These are phyloP conservation scores for Tortrix viridana DNA, from an alignment of 2,888 invertebrate species.

Conservation along the genomic window DNA sequence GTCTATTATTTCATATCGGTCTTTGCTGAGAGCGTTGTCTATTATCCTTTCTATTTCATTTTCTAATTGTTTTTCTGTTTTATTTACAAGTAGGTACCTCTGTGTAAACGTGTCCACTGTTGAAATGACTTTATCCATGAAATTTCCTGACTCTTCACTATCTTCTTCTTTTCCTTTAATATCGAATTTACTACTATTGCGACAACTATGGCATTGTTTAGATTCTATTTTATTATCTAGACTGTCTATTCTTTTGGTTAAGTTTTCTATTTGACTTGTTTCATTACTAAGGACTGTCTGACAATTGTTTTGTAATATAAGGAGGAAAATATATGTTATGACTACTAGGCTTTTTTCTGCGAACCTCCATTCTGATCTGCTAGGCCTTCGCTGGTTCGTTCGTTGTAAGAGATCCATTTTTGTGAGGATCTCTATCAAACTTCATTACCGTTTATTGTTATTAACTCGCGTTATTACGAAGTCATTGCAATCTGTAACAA, in stretches of 20 bases:
- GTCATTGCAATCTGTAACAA: constrained; percentile 70
- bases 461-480: constrained; percentile 39
- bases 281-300: constrained; percentile 54
- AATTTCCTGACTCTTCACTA: constrained; percentile 43
- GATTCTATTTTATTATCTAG: constrained; percentile 69
- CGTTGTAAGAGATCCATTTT: constrained; percentile 65
- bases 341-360: constrained; percentile 54
- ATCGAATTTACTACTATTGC: constrained; percentile 56
- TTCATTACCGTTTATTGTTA: constrained; percentile 65
- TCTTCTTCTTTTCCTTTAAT: constrained; percentile 45
- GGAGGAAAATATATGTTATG: constrained; percentile 61
- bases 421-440: constrained; percentile 53
- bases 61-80: constrained; percentile 71
- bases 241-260: constrained; percentile 65
- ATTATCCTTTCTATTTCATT: constrained; percentile 82
- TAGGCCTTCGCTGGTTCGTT: constrained; percentile 53
- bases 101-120: constrained; percentile 61
- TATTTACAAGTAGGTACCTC: constrained; percentile 64
- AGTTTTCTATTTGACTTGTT: constrained; percentile 58
- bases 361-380: constrained; percentile 65
- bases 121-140: constrained; percentile 62
- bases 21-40: constrained; percentile 82
- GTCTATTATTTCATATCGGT: constrained; percentile 83
- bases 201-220: constrained; percentile 79
- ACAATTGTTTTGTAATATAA: constrained; percentile 59